A percentile compares a stretch with the other conserved stretches of the same genome.
Conservation (phyloP, 2,888 invertebrate species). For the Molorchus minor region DNA sequence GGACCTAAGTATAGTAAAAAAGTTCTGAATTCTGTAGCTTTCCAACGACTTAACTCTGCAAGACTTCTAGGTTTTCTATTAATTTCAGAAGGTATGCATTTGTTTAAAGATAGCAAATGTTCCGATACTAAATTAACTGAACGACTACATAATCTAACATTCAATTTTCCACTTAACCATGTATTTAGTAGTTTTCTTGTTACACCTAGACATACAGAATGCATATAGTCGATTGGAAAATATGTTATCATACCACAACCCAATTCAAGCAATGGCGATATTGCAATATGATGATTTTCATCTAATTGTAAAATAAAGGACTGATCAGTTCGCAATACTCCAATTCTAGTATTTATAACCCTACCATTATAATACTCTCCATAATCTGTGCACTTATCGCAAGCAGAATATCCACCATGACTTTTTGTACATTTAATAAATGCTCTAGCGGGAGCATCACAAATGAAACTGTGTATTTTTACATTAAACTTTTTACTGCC, state of each 20-base stretch:
- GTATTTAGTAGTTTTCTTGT: conserved; percentile 9
- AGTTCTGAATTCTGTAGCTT: conserved; percentile 22
- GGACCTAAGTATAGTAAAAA: conserved; percentile 23
- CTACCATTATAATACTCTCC: conserved; percentile 20
- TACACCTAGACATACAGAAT: conserved; percentile 17
- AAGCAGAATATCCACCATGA: conserved; percentile 28
- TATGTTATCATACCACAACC: conserved; percentile 16
- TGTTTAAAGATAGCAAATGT: conserved; percentile 9
- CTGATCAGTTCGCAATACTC: conserved; percentile 6
- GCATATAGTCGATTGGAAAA: conserved; percentile 23
- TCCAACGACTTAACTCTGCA: conserved; percentile 14
- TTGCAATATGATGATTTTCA: conserved; percentile 24
- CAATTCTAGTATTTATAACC: conserved; percentile 10
- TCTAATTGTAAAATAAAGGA: conserved; percentile 13
- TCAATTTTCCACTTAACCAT: conserved; percentile 24
- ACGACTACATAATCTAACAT: conserved; percentile 15
- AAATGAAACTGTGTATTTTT: conserved; percentile 24
- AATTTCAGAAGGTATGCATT: conserved; percentile 15
- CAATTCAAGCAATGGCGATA: conserved; percentile 20
- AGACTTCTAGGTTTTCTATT: conserved; percentile 17
- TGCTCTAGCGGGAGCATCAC: conserved; percentile 31
- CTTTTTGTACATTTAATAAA: conserved; percentile 31
- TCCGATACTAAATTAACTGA: neutral
- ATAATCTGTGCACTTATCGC: conserved; percentile 24
- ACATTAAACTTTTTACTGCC: conserved; percentile 18